These are phyloP conservation scores for Charadrius vociferus DNA, from an alignment of 2,113 vertebrate genomes.

Conservation along the genomic window DNA sequence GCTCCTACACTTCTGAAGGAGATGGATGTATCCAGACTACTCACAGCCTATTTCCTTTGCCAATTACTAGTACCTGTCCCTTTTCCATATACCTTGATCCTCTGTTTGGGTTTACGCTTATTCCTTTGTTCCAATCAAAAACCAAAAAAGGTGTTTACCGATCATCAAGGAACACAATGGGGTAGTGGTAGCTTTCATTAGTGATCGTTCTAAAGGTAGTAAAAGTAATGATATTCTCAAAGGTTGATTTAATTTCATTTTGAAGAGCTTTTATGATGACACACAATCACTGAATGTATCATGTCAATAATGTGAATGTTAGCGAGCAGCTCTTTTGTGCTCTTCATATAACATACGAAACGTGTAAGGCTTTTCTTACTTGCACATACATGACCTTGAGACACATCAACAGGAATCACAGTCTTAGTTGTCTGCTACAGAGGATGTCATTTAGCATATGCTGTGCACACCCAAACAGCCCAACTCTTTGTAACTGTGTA, in stretches of 20 bases:
- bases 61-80: not conserved
- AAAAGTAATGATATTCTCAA: not conserved
- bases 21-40: not conserved
- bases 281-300: not conserved
- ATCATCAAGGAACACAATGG: not conserved
- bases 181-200: not conserved
- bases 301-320: not conserved
- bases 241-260: too few relatives aligned
- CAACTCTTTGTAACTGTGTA: not conserved
- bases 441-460: not conserved
- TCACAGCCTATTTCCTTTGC: not conserved
- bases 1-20: not conserved
- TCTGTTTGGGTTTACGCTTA: not conserved
- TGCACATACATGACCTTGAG: not conserved
- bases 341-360: not conserved
- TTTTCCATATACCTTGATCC: not conserved
- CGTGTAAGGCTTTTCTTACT: not conserved
- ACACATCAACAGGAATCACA: fast-evolving
- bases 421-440: not conserved
- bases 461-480: not conserved
- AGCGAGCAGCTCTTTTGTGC: not conserved
- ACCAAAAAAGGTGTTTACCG: not conserved
- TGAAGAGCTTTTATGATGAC: not conserved
- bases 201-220: not conserved
- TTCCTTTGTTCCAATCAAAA: not conserved